A percentile compares a stretch with the other conserved stretches of the same genome.
phyloP scores from a whole-genome alignment of 2,113 vertebrate genomes.

The Anas platyrhynchos region DNA sequence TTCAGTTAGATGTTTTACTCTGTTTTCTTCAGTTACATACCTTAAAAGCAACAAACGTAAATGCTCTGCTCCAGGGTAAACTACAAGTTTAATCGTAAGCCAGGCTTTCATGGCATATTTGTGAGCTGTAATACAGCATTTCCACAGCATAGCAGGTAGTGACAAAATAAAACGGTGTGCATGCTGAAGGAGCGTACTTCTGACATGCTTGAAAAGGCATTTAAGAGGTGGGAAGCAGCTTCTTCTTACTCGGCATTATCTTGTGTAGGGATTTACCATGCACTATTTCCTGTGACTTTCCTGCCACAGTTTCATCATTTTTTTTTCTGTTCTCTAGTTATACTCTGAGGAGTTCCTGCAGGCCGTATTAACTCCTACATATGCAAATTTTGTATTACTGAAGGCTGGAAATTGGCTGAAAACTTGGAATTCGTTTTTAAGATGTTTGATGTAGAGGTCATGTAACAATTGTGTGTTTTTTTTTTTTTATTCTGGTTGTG shows the following conservation, averaged over 20 bases:
- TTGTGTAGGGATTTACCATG: neutral
- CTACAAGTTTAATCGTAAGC: neutral
- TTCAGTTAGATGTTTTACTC: neutral
- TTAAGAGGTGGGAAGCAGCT: neutral
- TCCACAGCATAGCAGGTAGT: neutral
- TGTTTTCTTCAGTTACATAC: neutral
- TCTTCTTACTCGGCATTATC: neutral
- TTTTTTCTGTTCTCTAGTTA: neutral
- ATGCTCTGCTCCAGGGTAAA: neutral
- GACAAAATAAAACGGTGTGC: neutral
- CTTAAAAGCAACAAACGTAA: neutral
- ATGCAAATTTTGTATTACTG: neutral
- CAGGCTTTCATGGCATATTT: neutral
- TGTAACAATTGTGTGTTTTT: neutral
- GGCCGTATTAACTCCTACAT: neutral
- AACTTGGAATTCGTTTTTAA: constrained; percentile 1
- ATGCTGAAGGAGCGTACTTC: neutral
- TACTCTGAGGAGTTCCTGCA: neutral
- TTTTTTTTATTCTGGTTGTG: constrained; percentile 25
- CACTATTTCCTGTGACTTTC: neutral
- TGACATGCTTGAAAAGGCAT: neutral
- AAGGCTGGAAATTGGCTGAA: neutral
- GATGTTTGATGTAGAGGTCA: neutral
- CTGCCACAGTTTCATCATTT: neutral
- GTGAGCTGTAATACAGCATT: neutral